Conservation (phyloP, 2,888 invertebrate species). For the Lasioglossum marginatum region DNA sequence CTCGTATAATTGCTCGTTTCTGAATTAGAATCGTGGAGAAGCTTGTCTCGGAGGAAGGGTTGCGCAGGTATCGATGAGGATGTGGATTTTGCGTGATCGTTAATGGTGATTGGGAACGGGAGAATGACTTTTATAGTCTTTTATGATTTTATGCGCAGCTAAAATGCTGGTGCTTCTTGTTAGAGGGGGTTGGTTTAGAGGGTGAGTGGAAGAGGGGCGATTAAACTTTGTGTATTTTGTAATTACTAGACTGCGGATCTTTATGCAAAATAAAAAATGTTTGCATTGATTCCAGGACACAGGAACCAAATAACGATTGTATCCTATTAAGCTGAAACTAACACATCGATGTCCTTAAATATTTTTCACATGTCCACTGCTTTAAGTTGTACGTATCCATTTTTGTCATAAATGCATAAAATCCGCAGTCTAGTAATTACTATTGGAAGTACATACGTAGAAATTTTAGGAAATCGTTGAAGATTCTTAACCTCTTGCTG, state of each 20-base stretch:
- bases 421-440: too few species aligned
- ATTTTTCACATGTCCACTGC: too few species aligned
- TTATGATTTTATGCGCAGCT: not conserved
- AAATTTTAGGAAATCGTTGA: not conserved
- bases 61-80: not conserved
- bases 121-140: not conserved
- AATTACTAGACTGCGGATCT: too few species aligned
- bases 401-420: too few species aligned
- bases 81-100: not conserved
- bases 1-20: conserved; percentile 14
- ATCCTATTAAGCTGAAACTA: too few species aligned
- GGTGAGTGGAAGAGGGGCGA: not conserved
- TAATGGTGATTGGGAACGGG: not conserved
- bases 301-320: too few species aligned
- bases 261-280: too few species aligned
- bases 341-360: too few species aligned
- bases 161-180: not conserved
- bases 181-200: not conserved
- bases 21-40: not conserved
- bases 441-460: not conserved
- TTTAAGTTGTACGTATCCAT: too few species aligned
- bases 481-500: not conserved
- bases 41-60: not conserved
- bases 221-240: not conserved
- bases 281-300: too few species aligned